Base-by-base conservation (phyloP, 2,797 vertebrate species). In the Gymnocypris eckloni region DNA sequence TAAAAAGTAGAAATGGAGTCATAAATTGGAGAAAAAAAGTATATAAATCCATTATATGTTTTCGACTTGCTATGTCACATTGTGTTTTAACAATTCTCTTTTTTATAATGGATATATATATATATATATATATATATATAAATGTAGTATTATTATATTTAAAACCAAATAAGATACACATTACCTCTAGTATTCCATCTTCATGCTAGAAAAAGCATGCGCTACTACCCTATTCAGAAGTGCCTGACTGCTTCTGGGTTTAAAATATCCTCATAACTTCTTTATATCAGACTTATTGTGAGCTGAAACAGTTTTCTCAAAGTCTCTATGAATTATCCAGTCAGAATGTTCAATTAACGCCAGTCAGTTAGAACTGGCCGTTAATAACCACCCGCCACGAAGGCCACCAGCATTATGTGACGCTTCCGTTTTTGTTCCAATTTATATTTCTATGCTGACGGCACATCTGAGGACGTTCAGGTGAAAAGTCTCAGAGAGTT, bases 311-410 rank as follows among this genome's bases (percentile, higher is more conserved):
- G 94, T 93, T 93, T 93, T 91, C 91, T 89, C 91, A 88, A 84
- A 81, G 82, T 88, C 90, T 92, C 89, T 89, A 86, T 91, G 90
- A 84, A 73, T 77, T 83, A 50, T 56, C 73, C 73, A 84, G 13
- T 78, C 82, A 90, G 89, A 92, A 89, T 87, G 92, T 89, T 92
- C 91, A 92, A 94, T 94, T 94, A 94, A 92, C 80, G 82, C 84
- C 92, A 86, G 91, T 93, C 93, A 90, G 89, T 84, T 89, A 86
- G 70, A 93, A 90, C 91, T 85, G 87, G 64, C 83, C 90, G 92
- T 93, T 94, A 93, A 92, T 91, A 93, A 89, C 90, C 88, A 90
- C 93, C 90, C 89, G 87, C 87, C 86, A 28, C 10, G 33, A 56
- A 22, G 12, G 64, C 76, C 76, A 71, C 3, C 76, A 82, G 90